Evolutionary conservation across 1,140 invertebrate genomes (phyloP).

Genomic region (Adelges cooleyi): DNA sequence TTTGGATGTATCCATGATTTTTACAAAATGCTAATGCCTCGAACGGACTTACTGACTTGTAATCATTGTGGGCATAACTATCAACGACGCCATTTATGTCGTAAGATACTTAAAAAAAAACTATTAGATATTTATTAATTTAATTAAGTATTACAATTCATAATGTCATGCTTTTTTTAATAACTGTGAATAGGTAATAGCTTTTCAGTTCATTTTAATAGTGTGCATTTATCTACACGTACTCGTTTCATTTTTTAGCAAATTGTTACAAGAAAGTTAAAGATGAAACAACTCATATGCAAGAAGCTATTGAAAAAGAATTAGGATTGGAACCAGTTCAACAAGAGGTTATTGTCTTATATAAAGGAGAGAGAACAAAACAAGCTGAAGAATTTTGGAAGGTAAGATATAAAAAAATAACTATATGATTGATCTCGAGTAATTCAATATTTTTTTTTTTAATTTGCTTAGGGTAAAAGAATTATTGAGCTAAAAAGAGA

Average conservation of each 20-base stretch:
- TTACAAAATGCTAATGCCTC: conserved; percentile 55
- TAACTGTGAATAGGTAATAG: no score
- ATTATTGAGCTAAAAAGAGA: conserved; percentile 62
- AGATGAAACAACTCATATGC: conserved; percentile 63
- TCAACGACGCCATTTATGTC: conserved; percentile 60
- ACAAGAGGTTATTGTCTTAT: conserved; percentile 70
- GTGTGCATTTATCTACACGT: neutral
- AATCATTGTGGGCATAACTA: conserved; percentile 68
- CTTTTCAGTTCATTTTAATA: no score
- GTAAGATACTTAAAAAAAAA: conserved; percentile 44
- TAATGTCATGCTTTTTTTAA: neutral
- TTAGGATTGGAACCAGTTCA: conserved; percentile 59
- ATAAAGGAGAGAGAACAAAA: conserved; percentile 60
- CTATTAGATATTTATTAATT: neutral
- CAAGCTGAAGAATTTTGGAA: conserved; percentile 36
- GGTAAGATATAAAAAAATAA: conserved; percentile 36
- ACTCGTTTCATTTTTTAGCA: conserved; percentile 40
- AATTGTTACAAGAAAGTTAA: conserved; percentile 72
- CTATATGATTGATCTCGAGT: neutral
- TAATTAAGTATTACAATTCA: neutral
- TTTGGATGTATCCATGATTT: conserved; percentile 50
- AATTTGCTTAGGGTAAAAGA: conserved; percentile 43
- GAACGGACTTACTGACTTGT: conserved; percentile 62
- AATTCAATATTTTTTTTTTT: conserved; percentile 6
- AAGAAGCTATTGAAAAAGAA: conserved; percentile 57